A percentile compares a stretch with the other conserved stretches of the same genome.
Conservation (phyloP, 2,797 vertebrate genomes). For the Triplophysa bombifrons region DNA sequence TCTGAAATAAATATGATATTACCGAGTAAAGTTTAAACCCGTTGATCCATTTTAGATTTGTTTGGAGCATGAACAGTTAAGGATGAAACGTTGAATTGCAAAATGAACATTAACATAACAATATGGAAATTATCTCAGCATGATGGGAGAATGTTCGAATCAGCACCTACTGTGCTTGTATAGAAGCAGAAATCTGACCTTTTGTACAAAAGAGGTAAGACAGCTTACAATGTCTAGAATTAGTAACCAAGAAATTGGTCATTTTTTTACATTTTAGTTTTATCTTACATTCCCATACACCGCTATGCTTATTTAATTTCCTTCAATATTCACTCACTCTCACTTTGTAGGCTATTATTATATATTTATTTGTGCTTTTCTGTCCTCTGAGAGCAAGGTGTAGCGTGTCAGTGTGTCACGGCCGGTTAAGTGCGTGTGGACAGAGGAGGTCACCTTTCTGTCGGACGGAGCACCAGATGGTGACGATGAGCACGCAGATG, state of each 20-base stretch:
- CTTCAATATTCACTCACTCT: neutral
- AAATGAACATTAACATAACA: neutral
- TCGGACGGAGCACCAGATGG: slow-evolving; percentile 92
- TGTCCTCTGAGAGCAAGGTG: neutral
- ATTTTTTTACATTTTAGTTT: neutral
- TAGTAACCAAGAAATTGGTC: too few species aligned
- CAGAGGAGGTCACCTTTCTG: slow-evolving; percentile 83
- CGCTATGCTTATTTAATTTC: neutral
- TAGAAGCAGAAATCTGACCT: neutral
- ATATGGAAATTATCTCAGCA: neutral
- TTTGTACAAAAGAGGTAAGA: neutral
- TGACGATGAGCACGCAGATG: slow-evolving; percentile 89
- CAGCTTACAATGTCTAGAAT: neutral
- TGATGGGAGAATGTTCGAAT: neutral
- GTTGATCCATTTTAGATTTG: neutral
- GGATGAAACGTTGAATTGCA: neutral
- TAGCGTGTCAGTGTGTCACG: slow-evolving; percentile 4
- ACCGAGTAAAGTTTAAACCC: neutral
- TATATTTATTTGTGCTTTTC: neutral
- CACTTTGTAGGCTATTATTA: neutral
- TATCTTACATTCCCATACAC: neutral
- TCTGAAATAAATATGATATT: neutral
- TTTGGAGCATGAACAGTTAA: neutral
- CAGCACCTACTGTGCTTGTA: neutral
- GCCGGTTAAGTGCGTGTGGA: slow-evolving; percentile 9